A percentile compares a stretch with the other conserved stretches of the same genome.
Conservation (phyloP, 1,140 invertebrate genomes). For the Hetaerina americana region DNA sequence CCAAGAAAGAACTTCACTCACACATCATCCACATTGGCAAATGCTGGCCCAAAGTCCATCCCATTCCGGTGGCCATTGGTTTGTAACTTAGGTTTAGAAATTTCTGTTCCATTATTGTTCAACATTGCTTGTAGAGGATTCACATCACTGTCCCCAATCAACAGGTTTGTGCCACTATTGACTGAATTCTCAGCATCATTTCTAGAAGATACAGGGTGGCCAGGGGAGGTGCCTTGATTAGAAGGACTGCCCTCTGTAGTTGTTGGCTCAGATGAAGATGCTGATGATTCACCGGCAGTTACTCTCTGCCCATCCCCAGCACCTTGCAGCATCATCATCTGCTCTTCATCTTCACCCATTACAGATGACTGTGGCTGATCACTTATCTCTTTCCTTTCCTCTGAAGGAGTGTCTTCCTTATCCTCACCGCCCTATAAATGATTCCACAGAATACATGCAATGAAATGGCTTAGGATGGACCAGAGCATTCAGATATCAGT, state of each 20-base stretch:
- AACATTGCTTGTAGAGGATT: not conserved
- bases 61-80: slow-evolving; percentile 5
- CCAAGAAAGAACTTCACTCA: slow-evolving; percentile 5
- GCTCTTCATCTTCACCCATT: not conserved
- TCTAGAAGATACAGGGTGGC: not conserved
- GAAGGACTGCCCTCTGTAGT: not conserved
- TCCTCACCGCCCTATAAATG: not conserved
- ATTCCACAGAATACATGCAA: too few relatives aligned
- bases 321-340: not conserved
- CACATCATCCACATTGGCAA: slow-evolving; percentile 5
- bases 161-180: not conserved
- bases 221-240: not conserved
- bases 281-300: not conserved
- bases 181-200: not conserved
- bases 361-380: not conserved
- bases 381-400: not conserved
- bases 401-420: not conserved
- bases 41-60: slow-evolving; percentile 1
- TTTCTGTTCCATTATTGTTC: not conserved
- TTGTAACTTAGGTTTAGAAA: not conserved
- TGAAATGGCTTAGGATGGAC: too few relatives aligned
- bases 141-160: not conserved
- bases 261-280: not conserved
- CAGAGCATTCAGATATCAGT: too few relatives aligned
- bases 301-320: not conserved